Evolutionary conservation across 2,113 vertebrate genomes (phyloP).

Genomic region (Myocastor coypus): DNA sequence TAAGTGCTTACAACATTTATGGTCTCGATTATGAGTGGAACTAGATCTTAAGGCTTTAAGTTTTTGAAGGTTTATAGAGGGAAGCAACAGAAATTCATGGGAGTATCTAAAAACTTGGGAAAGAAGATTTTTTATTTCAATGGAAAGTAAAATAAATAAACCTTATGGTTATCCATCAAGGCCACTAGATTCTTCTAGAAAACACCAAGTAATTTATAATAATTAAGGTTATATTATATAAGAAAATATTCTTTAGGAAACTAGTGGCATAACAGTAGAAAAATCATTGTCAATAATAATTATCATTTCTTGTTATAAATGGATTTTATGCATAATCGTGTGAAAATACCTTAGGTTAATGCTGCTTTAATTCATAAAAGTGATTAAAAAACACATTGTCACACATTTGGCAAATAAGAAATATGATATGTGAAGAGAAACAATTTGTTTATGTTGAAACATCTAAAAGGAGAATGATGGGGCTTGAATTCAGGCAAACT

Average conservation of each 20-base stretch:
- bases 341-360: neutral
- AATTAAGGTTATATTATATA: neutral
- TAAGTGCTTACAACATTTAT: neutral
- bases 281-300: neutral
- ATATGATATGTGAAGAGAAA: neutral
- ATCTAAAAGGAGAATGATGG: neutral
- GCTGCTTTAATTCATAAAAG: neutral
- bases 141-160: neutral
- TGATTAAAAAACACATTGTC: neutral
- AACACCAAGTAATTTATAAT: neutral
- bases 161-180: neutral
- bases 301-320: neutral
- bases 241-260: neutral
- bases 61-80: neutral
- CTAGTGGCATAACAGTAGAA: neutral
- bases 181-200: neutral
- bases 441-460: neutral
- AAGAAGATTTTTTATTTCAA: neutral
- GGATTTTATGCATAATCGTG: neutral
- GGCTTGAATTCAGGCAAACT: neutral
- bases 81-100: neutral
- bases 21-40: neutral
- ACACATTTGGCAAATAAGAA: constrained; percentile 35
- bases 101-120: neutral
- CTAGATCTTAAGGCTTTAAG: neutral